phyloP scores from a whole-genome alignment of 2,797 vertebrate species.

The Microctenopoma steveboyesi region DNA sequence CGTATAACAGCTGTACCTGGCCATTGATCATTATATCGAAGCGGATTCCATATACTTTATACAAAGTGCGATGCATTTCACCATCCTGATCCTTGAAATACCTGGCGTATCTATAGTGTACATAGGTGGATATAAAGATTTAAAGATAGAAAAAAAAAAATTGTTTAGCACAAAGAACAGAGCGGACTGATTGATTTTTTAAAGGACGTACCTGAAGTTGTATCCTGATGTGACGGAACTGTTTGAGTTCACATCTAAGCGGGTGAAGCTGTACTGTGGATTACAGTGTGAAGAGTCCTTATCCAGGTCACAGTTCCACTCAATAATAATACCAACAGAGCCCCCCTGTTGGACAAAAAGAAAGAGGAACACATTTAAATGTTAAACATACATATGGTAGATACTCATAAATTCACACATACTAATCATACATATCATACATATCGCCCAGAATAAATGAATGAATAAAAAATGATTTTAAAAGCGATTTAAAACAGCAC shows the following conservation, averaged over 20 bases:
- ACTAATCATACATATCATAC: too few species aligned
- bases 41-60: constrained; percentile 95
- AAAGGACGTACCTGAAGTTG: constrained; percentile 91
- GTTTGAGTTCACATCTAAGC: constrained; percentile 86
- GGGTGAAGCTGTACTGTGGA: constrained; percentile 91
- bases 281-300: constrained; percentile 88
- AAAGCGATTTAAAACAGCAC: background rate
- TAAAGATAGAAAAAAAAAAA: background rate
- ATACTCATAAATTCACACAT: too few species aligned
- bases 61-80: constrained; percentile 86
- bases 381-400: too few species aligned
- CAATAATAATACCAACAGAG: constrained; percentile 91
- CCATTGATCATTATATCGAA: constrained; percentile 96
- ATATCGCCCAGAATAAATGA: too few species aligned
- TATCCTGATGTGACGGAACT: constrained; percentile 89
- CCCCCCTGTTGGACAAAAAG: constrained; percentile 85
- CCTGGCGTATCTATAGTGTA: constrained; percentile 86
- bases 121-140: background rate
- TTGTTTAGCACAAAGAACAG: background rate
- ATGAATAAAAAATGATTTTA: background rate
- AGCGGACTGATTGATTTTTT: background rate
- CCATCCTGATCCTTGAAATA: constrained; percentile 89
- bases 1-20: constrained; percentile 81
- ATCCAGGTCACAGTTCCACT: constrained; percentile 97
- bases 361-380: background rate